phyloP scores from a whole-genome alignment of 2,888 invertebrate species.

The Conops quadrifasciatus region DNA sequence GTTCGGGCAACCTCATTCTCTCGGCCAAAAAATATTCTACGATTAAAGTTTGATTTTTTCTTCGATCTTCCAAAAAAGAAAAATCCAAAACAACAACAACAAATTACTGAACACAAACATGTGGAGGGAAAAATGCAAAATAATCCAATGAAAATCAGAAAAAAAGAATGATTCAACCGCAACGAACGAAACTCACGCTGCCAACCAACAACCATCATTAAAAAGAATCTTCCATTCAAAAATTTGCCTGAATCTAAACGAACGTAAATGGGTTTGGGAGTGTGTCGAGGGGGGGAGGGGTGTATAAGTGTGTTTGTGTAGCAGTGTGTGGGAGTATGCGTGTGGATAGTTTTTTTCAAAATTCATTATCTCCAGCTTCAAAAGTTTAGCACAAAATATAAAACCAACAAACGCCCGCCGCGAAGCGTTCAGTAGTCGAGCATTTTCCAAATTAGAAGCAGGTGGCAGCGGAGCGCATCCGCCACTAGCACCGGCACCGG shows the following conservation, averaged over 20 bases:
- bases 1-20: no score
- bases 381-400: constrained; percentile 49
- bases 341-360: background rate
- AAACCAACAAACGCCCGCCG: constrained; percentile 51
- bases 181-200: constrained; percentile 17
- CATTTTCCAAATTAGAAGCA: constrained; percentile 36
- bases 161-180: constrained; percentile 13
- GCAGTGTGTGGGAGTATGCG: background rate
- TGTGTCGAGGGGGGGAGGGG: background rate
- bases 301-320: constrained; percentile 7
- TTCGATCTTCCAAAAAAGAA: no score
- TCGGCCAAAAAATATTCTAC: no score
- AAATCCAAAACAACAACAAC: background rate
- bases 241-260: constrained; percentile 18
- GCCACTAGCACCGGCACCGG: background rate
- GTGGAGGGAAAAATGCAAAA: background rate
- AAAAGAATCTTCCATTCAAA: constrained; percentile 45
- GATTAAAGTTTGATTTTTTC: no score
- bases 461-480: constrained; percentile 22
- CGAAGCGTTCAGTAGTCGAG: constrained; percentile 46
- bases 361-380: constrained; percentile 4
- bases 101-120: background rate
- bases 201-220: constrained; percentile 31
- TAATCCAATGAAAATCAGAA: background rate
- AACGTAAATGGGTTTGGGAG: no score